Evolutionary conservation across 2,888 invertebrate genomes (phyloP).

Genomic region (Ischnura elegans): DNA sequence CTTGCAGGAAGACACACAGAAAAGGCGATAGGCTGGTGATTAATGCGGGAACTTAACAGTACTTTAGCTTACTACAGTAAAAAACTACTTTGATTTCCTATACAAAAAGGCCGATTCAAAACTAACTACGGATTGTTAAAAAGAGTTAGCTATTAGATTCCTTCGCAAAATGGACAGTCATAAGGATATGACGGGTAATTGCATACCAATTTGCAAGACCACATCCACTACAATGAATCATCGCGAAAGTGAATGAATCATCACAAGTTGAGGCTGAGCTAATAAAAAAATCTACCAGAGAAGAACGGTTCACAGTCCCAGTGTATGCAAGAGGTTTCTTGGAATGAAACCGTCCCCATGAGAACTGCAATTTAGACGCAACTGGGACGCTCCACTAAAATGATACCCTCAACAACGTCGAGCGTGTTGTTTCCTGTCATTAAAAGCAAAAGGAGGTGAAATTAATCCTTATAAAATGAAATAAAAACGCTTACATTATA

Average conservation of each 20-base stretch:
- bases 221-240: background rate
- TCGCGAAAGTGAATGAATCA: background rate
- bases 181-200: no score
- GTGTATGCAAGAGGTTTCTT: background rate
- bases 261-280: background rate
- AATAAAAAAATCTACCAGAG: background rate
- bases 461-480: conserved; percentile 2
- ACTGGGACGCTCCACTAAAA: background rate
- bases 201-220: no score
- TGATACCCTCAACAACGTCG: background rate
- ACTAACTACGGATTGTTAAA: no score
- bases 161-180: no score
- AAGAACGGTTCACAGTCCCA: background rate
- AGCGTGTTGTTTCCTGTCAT: background rate
- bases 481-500: background rate
- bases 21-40: background rate
- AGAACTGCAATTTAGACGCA: background rate
- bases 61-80: no score
- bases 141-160: no score
- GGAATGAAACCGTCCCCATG: background rate
- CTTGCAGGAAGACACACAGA: background rate
- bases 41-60: background rate
- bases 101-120: background rate
- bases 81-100: no score
- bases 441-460: background rate